These are phyloP conservation scores for Rhynchopsitta pachyrhyncha DNA, from an alignment of 2,113 vertebrate genomes.

Conservation along the genomic window DNA sequence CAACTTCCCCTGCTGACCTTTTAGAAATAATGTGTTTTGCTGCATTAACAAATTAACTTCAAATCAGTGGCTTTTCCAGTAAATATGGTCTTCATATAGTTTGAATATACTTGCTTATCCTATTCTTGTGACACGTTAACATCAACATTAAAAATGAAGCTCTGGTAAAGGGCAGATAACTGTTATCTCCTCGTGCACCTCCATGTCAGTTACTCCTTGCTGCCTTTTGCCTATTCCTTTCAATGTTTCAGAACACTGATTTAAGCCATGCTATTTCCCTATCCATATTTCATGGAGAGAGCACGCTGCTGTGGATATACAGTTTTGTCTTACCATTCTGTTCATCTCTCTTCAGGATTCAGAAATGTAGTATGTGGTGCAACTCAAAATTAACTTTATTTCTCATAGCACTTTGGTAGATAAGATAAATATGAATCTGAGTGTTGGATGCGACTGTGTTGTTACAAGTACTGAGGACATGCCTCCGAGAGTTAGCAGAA, in stretches of 20 bases:
- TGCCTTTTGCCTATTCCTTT: neutral
- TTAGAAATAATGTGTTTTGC: slow-evolving; percentile 78
- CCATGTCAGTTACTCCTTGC: neutral
- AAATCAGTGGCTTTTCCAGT: slow-evolving; percentile 66
- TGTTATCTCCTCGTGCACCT: neutral
- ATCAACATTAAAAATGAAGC: neutral
- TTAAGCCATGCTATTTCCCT: neutral
- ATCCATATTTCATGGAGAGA: neutral
- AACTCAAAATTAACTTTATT: neutral
- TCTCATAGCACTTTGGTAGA: neutral
- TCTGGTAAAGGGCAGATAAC: neutral
- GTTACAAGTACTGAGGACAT: neutral
- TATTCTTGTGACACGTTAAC: neutral
- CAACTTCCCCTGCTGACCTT: slow-evolving; percentile 78
- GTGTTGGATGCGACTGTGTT: neutral
- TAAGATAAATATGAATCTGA: neutral
- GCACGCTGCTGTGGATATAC: neutral
- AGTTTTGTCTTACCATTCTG: neutral
- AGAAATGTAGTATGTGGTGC: too few relatives aligned
- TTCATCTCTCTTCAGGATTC: neutral
- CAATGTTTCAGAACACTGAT: neutral
- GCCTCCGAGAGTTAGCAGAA: neutral
- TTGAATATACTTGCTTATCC: neutral
- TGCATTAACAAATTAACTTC: slow-evolving; percentile 84
- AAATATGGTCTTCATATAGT: slow-evolving; percentile 36